Conservation (phyloP, 1,140 invertebrate genomes). For the Telenomus remus region DNA sequence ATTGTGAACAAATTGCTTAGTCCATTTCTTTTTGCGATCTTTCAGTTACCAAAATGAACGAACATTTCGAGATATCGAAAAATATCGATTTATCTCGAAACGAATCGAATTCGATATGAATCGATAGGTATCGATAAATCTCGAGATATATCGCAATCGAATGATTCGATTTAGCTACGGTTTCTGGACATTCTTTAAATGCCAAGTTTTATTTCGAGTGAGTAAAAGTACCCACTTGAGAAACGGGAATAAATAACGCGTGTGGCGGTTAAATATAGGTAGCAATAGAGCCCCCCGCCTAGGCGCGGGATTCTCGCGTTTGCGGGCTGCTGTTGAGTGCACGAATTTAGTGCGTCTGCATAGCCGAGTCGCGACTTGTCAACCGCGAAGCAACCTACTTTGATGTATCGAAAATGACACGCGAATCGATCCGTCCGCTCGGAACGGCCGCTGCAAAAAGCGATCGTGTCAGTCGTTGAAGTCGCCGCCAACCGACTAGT, state of each 20-base stretch:
- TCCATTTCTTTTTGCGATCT: too few relatives aligned
- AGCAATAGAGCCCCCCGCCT: slow-evolving; percentile 36
- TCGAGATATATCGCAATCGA: too few relatives aligned
- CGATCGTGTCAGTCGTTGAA: slow-evolving; percentile 36
- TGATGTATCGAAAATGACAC: slow-evolving; percentile 49
- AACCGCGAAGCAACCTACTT: slow-evolving; percentile 55
- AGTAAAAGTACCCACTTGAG: slow-evolving; percentile 10
- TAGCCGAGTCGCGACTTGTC: slow-evolving; percentile 26
- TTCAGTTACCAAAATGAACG: too few relatives aligned
- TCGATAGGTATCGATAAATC: too few relatives aligned
- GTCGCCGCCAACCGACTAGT: slow-evolving; percentile 21
- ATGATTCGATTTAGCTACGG: too few relatives aligned
- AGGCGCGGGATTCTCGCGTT: slow-evolving; percentile 32
- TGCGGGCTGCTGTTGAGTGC: slow-evolving; percentile 12
- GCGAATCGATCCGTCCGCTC: slow-evolving; percentile 47
- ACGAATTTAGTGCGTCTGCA: slow-evolving; percentile 24
- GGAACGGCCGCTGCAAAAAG: slow-evolving; percentile 35
- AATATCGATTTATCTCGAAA: too few relatives aligned
- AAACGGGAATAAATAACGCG: slow-evolving; percentile 42
- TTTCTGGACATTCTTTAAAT: too few relatives aligned
- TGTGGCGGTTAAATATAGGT: slow-evolving; percentile 51
- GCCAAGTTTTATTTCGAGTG: slow-evolving; percentile 9
- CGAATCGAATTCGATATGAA: too few relatives aligned
- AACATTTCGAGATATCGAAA: too few relatives aligned
- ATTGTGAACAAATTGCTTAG: too few relatives aligned